Conservation (phyloP, 37 sponge, comb jelly and placozoan genomes). For the Halichondria panicea region DNA sequence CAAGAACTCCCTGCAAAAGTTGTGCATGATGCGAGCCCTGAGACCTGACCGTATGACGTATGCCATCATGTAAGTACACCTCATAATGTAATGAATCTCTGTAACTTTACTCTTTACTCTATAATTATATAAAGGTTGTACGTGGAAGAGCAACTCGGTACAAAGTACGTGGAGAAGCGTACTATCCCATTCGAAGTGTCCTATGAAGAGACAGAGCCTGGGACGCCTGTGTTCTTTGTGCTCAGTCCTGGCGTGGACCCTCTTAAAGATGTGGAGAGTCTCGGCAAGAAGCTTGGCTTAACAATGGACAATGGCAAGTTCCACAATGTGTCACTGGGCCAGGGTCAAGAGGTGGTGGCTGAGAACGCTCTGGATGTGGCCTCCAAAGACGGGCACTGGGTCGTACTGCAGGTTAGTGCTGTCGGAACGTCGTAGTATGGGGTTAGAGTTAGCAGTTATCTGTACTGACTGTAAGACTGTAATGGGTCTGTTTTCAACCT, state of each 20-base stretch:
- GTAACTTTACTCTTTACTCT: neutral
- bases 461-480: neutral
- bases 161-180: constrained; percentile 85
- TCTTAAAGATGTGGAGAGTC: constrained; percentile 94
- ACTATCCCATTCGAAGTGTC: constrained; percentile 90
- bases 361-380: constrained; percentile 94
- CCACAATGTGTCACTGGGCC: constrained; percentile 97
- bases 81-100: neutral
- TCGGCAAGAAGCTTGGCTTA: constrained; percentile 95
- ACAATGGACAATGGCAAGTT: constrained; percentile 83
- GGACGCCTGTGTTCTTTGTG: constrained; percentile 98
- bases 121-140: constrained; percentile 53
- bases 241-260: constrained; percentile 99
- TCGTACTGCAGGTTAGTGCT: constrained; percentile 89
- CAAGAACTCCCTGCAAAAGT: constrained; percentile 94
- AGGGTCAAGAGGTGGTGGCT: constrained; percentile 98
- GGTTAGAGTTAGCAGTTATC: too few species aligned
- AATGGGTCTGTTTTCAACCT: too few species aligned
- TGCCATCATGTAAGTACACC: constrained; percentile 72
- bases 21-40: constrained; percentile 98
- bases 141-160: constrained; percentile 97
- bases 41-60: constrained; percentile 98
- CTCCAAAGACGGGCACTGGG: constrained; percentile 96
- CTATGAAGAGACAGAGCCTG: constrained; percentile 93
- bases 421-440: too few species aligned